A percentile compares a stretch with the other conserved stretches of the same genome.
Conservation (phyloP, 35 echinoderm and acorn worm species). For the Antedon bifida region DNA sequence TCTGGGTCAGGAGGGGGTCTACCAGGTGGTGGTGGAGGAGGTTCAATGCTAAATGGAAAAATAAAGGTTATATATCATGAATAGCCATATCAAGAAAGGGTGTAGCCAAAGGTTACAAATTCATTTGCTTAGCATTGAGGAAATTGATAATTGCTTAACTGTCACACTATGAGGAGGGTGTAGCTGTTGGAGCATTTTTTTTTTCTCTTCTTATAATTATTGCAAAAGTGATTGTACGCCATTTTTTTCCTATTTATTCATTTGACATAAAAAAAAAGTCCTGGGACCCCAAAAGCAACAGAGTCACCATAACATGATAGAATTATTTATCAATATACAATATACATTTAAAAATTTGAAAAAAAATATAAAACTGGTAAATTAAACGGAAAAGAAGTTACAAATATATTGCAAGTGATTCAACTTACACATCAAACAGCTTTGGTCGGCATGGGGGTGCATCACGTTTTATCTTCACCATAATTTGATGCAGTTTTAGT, state of each 20-base stretch:
- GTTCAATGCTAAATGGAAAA: slow-evolving; percentile 7
- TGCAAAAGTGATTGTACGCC: too few species aligned
- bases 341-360: background rate
- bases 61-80: background rate
- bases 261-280: too few species aligned
- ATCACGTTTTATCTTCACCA: background rate
- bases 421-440: background rate
- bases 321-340: too few species aligned
- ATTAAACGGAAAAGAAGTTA: background rate
- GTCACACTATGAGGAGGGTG: too few species aligned
- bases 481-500: background rate
- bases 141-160: too few species aligned
- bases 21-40: slow-evolving; percentile 8
- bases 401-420: background rate
- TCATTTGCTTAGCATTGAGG: too few species aligned
- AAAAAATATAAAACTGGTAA: background rate
- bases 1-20: slow-evolving; percentile 20
- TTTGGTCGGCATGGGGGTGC: background rate
- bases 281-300: too few species aligned
- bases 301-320: too few species aligned
- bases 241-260: too few species aligned
- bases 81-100: background rate
- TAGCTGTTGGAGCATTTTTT: too few species aligned
- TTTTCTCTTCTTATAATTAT: too few species aligned
- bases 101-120: too few species aligned